phyloP scores from a whole-genome alignment of 2,888 invertebrate genomes.

The Andrena fulva region DNA sequence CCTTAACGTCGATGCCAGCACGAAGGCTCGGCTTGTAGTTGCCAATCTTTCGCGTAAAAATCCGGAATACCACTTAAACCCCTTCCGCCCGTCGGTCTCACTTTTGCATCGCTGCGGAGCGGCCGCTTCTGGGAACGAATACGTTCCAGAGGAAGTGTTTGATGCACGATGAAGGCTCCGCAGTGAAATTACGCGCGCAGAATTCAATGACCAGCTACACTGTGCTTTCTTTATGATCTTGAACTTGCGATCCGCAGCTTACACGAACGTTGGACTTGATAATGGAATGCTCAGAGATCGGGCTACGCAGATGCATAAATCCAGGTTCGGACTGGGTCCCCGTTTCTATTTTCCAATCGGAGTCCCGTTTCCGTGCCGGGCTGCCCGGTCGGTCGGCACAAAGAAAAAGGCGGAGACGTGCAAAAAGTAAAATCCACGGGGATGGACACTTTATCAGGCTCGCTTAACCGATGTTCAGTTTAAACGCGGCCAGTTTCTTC shows the following conservation, averaged over 20 bases:
- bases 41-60: conserved; percentile 13
- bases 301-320: too few species aligned
- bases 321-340: too few species aligned
- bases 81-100: background rate
- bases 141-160: background rate
- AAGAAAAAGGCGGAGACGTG: background rate
- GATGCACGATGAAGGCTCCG: background rate
- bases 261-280: too few species aligned
- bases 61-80: background rate
- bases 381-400: conserved; percentile 2
- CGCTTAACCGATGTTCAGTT: conserved; percentile 40
- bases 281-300: too few species aligned
- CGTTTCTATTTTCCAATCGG: background rate
- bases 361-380: conserved; percentile 31
- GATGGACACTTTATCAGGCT: conserved; percentile 34
- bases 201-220: background rate
- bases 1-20: background rate
- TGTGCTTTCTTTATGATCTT: background rate
- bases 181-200: background rate
- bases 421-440: background rate
- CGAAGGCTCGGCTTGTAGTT: background rate
- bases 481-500: conserved; percentile 27
- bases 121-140: background rate
- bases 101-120: background rate
- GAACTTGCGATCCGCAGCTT: too few species aligned